These are phyloP conservation scores for Lordiphosa clarofinis DNA, from an alignment of 1,140 invertebrate genomes.

Conservation along the genomic window DNA sequence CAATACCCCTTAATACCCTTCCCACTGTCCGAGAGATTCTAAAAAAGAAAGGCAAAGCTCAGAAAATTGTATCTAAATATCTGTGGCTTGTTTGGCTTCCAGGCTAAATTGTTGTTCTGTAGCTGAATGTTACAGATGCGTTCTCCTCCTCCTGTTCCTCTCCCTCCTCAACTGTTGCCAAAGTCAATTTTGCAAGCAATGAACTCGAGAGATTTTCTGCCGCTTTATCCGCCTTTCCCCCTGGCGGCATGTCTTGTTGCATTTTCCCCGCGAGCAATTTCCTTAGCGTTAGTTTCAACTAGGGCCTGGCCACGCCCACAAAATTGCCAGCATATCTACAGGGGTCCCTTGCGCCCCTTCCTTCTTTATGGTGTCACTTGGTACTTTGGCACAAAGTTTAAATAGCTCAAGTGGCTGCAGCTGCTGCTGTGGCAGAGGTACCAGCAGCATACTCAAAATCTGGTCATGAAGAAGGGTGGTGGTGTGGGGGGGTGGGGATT, in stretches of 20 bases:
- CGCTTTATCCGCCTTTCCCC: background rate
- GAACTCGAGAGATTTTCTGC: conserved; percentile 60
- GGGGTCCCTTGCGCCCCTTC: conserved; percentile 8
- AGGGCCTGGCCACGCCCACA: conserved; percentile 61
- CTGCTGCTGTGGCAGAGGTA: conserved; percentile 1
- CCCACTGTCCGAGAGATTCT: too few species aligned
- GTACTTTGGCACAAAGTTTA: conserved; percentile 52
- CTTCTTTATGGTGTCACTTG: conserved; percentile 32
- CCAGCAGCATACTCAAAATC: background rate
- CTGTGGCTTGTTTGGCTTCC: conserved; percentile 65
- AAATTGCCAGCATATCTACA: conserved; percentile 66
- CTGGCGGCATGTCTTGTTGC: conserved; percentile 12
- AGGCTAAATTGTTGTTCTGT: conserved; percentile 29
- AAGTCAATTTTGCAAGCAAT: conserved; percentile 76
- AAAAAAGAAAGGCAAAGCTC: conserved; percentile 30
- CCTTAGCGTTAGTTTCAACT: conserved; percentile 54
- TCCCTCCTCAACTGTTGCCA: conserved; percentile 31
- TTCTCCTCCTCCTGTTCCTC: conserved; percentile 21
- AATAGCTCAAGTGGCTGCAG: conserved; percentile 64
- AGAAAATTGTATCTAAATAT: conserved; percentile 69
- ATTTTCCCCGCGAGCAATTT: conserved; percentile 32
- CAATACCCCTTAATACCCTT: too few species aligned
- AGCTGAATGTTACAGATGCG: background rate
- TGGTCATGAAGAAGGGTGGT: background rate
- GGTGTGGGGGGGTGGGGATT: background rate